These are phyloP conservation scores for Mythimna vitellina DNA, from an alignment of 2,888 invertebrate species.

Conservation along the genomic window DNA sequence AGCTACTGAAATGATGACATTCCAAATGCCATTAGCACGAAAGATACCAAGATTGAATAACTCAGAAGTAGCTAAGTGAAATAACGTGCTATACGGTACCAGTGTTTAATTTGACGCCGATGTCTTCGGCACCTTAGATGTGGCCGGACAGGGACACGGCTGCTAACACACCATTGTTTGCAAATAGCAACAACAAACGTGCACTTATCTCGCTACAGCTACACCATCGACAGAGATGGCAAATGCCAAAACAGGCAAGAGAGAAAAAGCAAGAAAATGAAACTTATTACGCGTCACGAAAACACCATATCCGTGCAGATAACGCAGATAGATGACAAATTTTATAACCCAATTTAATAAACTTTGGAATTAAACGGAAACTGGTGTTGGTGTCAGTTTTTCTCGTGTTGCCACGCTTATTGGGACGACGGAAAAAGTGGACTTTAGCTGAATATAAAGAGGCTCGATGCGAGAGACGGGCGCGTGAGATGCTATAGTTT, in stretches of 20 bases:
- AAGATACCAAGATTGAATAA: slow-evolving; percentile 25
- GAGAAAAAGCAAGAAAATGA: slow-evolving; percentile 61
- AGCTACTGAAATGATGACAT: slow-evolving; percentile 13
- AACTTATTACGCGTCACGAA: slow-evolving; percentile 49
- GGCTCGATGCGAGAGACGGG: slow-evolving; percentile 63
- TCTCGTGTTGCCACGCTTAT: slow-evolving; percentile 71
- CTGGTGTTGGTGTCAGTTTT: slow-evolving; percentile 71
- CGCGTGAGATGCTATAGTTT: slow-evolving; percentile 79
- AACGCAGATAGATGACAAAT: slow-evolving; percentile 73
- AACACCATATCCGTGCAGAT: slow-evolving; percentile 67
- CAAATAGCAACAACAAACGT: slow-evolving; percentile 84
- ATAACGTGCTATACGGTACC: slow-evolving; percentile 48
- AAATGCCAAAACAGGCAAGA: slow-evolving; percentile 62
- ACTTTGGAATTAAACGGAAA: slow-evolving; percentile 65
- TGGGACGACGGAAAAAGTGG: slow-evolving; percentile 72
- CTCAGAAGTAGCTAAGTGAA: slow-evolving; percentile 43
- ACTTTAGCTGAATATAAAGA: slow-evolving; percentile 79
- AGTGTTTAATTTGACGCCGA: slow-evolving; percentile 82
- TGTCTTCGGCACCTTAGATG: slow-evolving; percentile 82
- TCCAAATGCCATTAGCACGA: slow-evolving; percentile 12
- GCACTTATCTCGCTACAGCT: slow-evolving; percentile 76
- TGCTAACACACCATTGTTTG: slow-evolving; percentile 89
- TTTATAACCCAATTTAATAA: slow-evolving; percentile 76
- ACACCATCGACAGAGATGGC: slow-evolving; percentile 70
- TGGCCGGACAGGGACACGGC: slow-evolving; percentile 82